Conservation (phyloP, 2,797 vertebrate genomes). For the Iguana delicatissima region DNA sequence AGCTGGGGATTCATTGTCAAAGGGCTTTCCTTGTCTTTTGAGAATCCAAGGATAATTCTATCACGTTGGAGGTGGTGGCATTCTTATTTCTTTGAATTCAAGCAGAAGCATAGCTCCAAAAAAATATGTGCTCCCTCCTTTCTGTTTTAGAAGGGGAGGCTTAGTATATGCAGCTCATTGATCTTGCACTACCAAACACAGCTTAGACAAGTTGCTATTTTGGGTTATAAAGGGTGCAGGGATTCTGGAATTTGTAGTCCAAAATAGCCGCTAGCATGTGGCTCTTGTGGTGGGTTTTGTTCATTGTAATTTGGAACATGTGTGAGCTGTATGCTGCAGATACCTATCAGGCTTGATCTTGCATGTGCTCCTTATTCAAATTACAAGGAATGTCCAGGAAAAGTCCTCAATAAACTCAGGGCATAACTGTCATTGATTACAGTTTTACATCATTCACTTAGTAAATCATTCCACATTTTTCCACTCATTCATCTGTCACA, state of each 20-base stretch:
- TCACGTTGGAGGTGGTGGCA: neutral
- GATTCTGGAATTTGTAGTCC: too few relatives aligned
- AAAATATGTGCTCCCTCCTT: neutral
- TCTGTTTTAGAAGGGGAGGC: neutral
- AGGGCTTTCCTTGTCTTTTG: neutral
- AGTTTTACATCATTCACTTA: slow-evolving; percentile 19
- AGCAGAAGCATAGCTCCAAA: neutral
- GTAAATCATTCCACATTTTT: slow-evolving; percentile 7
- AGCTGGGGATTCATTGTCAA: neutral
- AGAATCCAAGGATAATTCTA: neutral
- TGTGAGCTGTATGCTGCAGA: neutral
- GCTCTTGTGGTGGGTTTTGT: neutral
- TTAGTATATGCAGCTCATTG: neutral
- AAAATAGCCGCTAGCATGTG: too few relatives aligned
- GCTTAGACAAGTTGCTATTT: too few relatives aligned
- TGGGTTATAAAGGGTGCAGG: too few relatives aligned
- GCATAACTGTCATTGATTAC: slow-evolving; percentile 32
- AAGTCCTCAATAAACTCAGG: neutral
- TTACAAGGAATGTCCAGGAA: neutral
- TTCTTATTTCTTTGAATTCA: slow-evolving; percentile 7
- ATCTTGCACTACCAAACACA: too few relatives aligned
- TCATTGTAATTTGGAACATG: neutral
- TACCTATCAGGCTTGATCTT: neutral
- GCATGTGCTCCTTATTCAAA: neutral
- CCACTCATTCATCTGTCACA: slow-evolving; percentile 31